Percentiles rank a stretch among this genome's conserved stretches.
These are phyloP conservation scores for Syngnathoides biaculeatus DNA, from an alignment of 2,113 vertebrate genomes.

Conservation along the genomic window DNA sequence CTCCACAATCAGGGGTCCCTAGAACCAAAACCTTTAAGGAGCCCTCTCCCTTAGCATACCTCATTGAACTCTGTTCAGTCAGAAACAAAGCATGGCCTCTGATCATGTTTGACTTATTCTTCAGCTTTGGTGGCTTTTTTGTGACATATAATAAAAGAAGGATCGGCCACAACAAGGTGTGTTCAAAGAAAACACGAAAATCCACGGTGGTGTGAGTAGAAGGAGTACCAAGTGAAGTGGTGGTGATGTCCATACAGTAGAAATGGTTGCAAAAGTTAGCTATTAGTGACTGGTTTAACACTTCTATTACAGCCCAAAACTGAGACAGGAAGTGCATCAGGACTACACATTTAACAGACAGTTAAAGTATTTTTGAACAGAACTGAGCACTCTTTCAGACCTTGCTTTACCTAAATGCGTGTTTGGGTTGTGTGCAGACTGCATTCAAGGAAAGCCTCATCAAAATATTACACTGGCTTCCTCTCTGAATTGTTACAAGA, in stretches of 20 bases:
- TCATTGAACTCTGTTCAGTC: too few species aligned
- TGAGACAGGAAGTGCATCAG: not conserved
- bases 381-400: slow-evolving; percentile 62
- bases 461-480: slow-evolving; percentile 62
- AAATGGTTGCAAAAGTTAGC: not conserved
- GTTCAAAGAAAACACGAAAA: not conserved
- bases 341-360: slow-evolving; percentile 56
- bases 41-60: too few species aligned
- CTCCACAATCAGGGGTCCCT: not conserved
- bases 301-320: not conserved
- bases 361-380: slow-evolving; percentile 60
- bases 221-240: not conserved
- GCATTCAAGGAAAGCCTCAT: slow-evolving; percentile 36
- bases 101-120: not conserved
- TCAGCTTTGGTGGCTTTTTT: not conserved
- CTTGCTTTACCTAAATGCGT: slow-evolving; percentile 19
- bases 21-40: too few species aligned
- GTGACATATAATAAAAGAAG: not conserved
- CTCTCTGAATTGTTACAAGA: slow-evolving; percentile 67
- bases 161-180: not conserved
- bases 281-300: not conserved
- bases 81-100: too few species aligned
- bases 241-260: not conserved
- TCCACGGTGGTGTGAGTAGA: not conserved
- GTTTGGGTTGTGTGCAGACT: slow-evolving; percentile 19